phyloP scores from a whole-genome alignment of 2,888 invertebrate species.

The Clunio marinus region DNA sequence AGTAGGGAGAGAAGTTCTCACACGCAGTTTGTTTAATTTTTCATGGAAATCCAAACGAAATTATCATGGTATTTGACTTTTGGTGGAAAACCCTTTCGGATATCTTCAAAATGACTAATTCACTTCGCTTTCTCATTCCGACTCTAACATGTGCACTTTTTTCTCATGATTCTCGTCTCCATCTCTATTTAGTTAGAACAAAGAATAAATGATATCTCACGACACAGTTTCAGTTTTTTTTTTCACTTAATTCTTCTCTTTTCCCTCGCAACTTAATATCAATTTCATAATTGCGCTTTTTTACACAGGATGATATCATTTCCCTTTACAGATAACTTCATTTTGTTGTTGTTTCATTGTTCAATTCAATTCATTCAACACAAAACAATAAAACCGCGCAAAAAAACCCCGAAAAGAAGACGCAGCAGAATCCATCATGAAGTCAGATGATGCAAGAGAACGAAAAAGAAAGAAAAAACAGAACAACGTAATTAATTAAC shows the following conservation, averaged over 20 bases:
- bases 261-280: no score
- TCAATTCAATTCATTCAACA: no score
- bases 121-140: constrained; percentile 18
- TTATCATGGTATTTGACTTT: constrained; percentile 33
- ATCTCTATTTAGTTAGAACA: not conserved
- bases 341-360: not conserved
- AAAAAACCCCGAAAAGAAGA: not conserved
- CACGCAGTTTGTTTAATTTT: constrained; percentile 31
- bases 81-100: constrained; percentile 31
- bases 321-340: constrained; percentile 23
- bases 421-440: not conserved
- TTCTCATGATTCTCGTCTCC: constrained; percentile 33
- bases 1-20: constrained; percentile 33
- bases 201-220: constrained; percentile 8
- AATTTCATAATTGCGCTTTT: constrained; percentile 21
- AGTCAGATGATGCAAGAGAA: constrained; percentile 30
- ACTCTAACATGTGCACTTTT: constrained; percentile 33
- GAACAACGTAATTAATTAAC: constrained; percentile 39
- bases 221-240: no score
- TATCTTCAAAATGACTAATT: constrained; percentile 33
- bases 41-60: constrained; percentile 34
- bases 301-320: constrained; percentile 27
- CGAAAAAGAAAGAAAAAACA: constrained; percentile 37
- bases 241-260: no score
- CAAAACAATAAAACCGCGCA: not conserved